These are phyloP conservation scores for Chirona hameri DNA, from an alignment of 2,888 invertebrate genomes.

Conservation along the genomic window DNA sequence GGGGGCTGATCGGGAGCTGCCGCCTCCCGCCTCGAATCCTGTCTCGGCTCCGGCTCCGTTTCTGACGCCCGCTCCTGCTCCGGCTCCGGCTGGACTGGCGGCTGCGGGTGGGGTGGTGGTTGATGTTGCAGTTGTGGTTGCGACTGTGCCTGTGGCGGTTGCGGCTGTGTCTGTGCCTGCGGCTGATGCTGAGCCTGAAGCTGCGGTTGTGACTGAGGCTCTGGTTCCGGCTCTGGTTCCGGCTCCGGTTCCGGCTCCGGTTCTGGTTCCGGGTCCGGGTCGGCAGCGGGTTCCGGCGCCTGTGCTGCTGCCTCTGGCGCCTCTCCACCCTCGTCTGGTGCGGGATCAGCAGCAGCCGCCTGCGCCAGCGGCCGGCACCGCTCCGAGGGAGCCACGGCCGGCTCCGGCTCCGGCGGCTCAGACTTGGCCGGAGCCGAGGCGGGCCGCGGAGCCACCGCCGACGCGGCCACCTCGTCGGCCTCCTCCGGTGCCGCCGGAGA, in stretches of 20 bases:
- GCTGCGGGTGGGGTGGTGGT: neutral
- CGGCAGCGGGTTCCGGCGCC: neutral
- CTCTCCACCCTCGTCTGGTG: neutral
- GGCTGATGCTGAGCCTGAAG: neutral
- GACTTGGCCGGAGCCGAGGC: neutral
- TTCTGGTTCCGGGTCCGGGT: neutral
- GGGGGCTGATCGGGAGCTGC: neutral
- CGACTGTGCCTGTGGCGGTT: neutral
- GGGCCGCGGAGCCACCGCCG: neutral
- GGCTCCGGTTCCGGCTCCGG: neutral
- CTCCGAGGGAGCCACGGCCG: neutral
- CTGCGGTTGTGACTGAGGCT: neutral
- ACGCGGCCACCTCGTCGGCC: neutral
- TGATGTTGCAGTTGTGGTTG: neutral
- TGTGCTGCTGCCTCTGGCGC: neutral
- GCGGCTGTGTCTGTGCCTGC: neutral
- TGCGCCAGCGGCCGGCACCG: neutral
- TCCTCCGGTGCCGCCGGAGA: neutral
- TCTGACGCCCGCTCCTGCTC: neutral
- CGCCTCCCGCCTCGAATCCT: neutral
- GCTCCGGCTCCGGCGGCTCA: neutral
- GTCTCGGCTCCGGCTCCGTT: neutral
- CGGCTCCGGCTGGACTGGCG: neutral
- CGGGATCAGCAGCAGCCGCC: neutral
- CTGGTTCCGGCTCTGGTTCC: neutral